A percentile compares a stretch with the other conserved stretches of the same genome.
Evolutionary conservation across 2,888 invertebrate genomes (phyloP).

Genomic region (Andrena marginata): DNA sequence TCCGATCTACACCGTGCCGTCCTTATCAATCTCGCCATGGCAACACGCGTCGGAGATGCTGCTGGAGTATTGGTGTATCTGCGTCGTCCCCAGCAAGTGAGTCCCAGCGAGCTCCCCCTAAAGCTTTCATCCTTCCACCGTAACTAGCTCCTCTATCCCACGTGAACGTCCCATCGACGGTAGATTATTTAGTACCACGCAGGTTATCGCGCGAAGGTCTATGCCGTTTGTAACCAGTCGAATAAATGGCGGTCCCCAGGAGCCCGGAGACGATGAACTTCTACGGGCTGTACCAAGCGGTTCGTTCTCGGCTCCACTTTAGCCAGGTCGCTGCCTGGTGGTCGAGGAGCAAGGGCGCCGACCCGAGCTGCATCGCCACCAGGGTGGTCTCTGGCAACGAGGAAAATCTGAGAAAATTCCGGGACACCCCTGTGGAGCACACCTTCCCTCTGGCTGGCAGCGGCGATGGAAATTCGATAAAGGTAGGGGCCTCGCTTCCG

Average conservation of each 20-base stretch:
- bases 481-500: constrained; percentile 79
- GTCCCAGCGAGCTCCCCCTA: constrained; percentile 53
- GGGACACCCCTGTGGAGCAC: constrained; percentile 88
- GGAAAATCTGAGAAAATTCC: constrained; percentile 82
- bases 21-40: constrained; percentile 82
- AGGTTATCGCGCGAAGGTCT: not conserved
- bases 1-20: constrained; percentile 79
- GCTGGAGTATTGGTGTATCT: constrained; percentile 94
- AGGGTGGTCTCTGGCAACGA: constrained; percentile 79
- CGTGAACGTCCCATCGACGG: not conserved
- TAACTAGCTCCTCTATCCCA: not conserved
- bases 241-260: constrained; percentile 63
- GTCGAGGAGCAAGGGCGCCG: constrained; percentile 85
- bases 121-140: not conserved
- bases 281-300: constrained; percentile 95
- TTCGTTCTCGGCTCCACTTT: constrained; percentile 97
- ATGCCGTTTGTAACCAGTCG: not conserved
- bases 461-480: constrained; percentile 88
- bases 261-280: constrained; percentile 83
- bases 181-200: not conserved
- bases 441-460: constrained; percentile 90
- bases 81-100: constrained; percentile 88
- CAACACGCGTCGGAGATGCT: constrained; percentile 87
- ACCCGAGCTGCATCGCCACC: constrained; percentile 85
- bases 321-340: constrained; percentile 98